Evolutionary conservation across 2,797 vertebrate genomes (phyloP).

Genomic region (Rhinogobio ventralis): DNA sequence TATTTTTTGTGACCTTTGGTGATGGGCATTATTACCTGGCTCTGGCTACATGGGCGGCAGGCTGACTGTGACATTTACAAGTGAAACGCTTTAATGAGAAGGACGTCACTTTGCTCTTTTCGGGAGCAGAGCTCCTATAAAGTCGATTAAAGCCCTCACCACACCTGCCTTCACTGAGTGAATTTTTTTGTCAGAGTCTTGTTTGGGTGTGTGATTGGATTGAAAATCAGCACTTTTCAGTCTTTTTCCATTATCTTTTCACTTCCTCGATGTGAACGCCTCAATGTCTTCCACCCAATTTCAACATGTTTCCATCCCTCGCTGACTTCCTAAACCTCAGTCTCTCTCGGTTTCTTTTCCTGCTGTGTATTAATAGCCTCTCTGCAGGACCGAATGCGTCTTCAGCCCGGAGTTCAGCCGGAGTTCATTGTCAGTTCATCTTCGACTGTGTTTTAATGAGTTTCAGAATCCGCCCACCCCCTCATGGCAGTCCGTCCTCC

Average conservation of each 20-base stretch:
- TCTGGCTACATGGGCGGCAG: slow-evolving; percentile 49
- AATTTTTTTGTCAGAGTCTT: neutral
- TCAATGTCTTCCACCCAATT: slow-evolving; percentile 21
- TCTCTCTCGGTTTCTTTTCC: slow-evolving; percentile 59
- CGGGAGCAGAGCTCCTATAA: slow-evolving; percentile 36
- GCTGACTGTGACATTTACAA: slow-evolving; percentile 50
- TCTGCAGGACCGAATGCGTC: slow-evolving; percentile 60
- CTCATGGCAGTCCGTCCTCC: slow-evolving; percentile 65
- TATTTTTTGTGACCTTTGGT: slow-evolving; percentile 55
- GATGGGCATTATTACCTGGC: slow-evolving; percentile 57
- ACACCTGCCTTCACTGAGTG: neutral
- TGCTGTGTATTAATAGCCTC: slow-evolving; percentile 73
- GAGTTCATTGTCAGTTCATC: slow-evolving; percentile 70
- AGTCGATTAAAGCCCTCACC: slow-evolving; percentile 37
- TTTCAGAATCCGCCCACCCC: slow-evolving; percentile 65
- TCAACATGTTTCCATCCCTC: slow-evolving; percentile 23
- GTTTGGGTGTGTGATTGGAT: slow-evolving; percentile 38
- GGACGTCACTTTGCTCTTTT: slow-evolving; percentile 51
- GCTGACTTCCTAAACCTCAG: slow-evolving; percentile 32
- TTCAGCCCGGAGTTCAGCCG: slow-evolving; percentile 67
- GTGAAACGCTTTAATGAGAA: slow-evolving; percentile 38
- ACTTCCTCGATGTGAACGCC: neutral
- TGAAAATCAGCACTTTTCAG: neutral
- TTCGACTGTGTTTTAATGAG: slow-evolving; percentile 72
- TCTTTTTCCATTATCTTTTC: slow-evolving; percentile 30